Evolutionary conservation across 2,888 invertebrate species (phyloP).

Genomic region (Rugalucina vietnamica): DNA sequence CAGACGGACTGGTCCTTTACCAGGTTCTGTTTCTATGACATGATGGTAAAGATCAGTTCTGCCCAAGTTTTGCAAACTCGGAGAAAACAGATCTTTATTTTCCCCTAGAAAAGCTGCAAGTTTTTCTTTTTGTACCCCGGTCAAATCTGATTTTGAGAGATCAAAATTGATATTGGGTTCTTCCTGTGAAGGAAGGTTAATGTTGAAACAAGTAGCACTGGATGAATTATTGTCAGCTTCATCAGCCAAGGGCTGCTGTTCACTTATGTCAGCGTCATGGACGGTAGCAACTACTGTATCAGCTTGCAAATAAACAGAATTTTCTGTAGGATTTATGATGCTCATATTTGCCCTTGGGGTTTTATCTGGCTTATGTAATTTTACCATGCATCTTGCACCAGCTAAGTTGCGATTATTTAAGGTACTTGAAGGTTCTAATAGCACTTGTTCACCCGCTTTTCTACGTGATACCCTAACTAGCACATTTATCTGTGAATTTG

Average conservation of each 20-base stretch:
- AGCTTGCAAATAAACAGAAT: not conserved
- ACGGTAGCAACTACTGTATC: constrained; percentile 21
- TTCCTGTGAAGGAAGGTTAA: not conserved
- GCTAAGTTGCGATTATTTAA: not conserved
- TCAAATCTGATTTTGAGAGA: not conserved
- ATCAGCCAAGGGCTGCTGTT: not conserved
- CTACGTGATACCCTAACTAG: not conserved
- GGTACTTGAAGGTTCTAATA: not conserved
- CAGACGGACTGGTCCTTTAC: not conserved
- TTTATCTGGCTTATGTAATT: not conserved
- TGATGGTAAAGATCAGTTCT: not conserved
- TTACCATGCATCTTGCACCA: constrained; percentile 6
- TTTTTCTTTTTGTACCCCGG: not conserved
- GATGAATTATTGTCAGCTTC: too few species aligned
- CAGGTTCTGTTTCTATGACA: not conserved
- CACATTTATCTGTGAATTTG: not conserved
- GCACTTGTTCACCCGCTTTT: not conserved
- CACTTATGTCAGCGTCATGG: not conserved
- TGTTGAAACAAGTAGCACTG: not conserved
- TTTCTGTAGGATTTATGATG: not conserved
- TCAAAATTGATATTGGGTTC: not conserved
- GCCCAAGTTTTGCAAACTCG: not conserved
- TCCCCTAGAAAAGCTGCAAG: not conserved
- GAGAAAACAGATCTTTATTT: not conserved
- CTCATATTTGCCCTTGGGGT: constrained; percentile 1